Evolutionary conservation across 2,113 vertebrate genomes (phyloP).

Genomic region (Camelus dromedarius): DNA sequence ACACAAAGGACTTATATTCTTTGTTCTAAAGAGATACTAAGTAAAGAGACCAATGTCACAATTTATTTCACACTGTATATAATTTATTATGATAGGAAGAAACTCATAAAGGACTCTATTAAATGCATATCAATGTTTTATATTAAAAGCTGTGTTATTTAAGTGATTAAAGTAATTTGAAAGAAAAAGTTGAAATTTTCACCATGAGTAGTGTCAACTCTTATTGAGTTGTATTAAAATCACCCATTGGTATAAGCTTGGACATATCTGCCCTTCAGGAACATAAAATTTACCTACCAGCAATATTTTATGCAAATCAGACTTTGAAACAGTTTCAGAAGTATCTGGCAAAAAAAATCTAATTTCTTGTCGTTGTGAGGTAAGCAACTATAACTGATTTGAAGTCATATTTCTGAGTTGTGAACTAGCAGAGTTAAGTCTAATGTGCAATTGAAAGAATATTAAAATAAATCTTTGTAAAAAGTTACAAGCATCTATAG

Average conservation of each 20-base stretch:
- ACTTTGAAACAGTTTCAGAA: conserved; percentile 75
- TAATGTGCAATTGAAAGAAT: conserved; percentile 61
- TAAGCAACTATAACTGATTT: not conserved
- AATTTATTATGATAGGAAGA: conserved; percentile 75
- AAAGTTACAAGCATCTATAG: conserved; percentile 57
- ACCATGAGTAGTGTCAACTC: conserved; percentile 50
- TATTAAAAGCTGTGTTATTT: conserved; percentile 77
- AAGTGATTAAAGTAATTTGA: conserved; percentile 81
- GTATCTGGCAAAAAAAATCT: conserved; percentile 24
- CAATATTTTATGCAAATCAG: conserved; percentile 63
- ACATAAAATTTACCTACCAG: conserved; percentile 19
- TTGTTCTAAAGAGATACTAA: conserved; percentile 76
- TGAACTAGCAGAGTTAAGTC: not conserved
- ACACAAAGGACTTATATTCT: conserved; percentile 54
- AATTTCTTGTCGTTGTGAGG: not conserved
- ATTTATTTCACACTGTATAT: conserved; percentile 70
- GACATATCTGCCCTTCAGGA: conserved; percentile 22
- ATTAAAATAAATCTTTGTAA: conserved; percentile 69
- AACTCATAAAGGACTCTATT: conserved; percentile 76
- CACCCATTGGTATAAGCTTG: not conserved
- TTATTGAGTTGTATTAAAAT: conserved; percentile 55
- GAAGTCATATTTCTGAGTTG: conserved; percentile 55
- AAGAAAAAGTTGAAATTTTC: conserved; percentile 77
- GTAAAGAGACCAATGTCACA: conserved; percentile 77
- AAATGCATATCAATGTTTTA: conserved; percentile 73